Evolutionary conservation across 2,113 vertebrate species (phyloP).

Genomic region (Ctenodactylus gundi): DNA sequence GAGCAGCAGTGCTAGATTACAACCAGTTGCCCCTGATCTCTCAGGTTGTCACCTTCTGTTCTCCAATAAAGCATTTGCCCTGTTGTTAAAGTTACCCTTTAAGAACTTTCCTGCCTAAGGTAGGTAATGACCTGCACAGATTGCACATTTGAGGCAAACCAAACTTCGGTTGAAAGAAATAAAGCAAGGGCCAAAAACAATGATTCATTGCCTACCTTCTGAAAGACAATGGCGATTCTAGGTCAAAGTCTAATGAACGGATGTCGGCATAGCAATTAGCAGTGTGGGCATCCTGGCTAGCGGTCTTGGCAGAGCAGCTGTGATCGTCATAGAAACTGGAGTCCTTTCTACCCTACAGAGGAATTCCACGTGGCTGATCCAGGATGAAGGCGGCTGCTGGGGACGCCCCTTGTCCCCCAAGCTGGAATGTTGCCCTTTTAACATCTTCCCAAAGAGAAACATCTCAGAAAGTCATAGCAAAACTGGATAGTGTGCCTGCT

Average conservation of each 20-base stretch:
- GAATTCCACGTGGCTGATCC: slow-evolving; percentile 29
- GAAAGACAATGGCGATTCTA: slow-evolving; percentile 61
- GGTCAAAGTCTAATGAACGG: slow-evolving; percentile 66
- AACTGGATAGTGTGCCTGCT: neutral
- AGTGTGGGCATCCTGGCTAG: slow-evolving; percentile 15
- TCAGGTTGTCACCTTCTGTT: neutral
- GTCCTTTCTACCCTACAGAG: neutral
- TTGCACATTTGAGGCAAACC: slow-evolving; percentile 30
- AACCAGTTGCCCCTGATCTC: neutral
- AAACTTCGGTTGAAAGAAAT: slow-evolving; percentile 40
- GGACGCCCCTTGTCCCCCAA: neutral
- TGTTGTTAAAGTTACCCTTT: neutral
- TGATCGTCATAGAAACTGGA: slow-evolving; percentile 66
- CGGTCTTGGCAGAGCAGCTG: slow-evolving; percentile 68
- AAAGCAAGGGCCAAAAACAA: slow-evolving; percentile 6
- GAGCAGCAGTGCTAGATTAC: neutral
- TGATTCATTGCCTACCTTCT: slow-evolving; percentile 55
- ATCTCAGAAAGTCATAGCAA: neutral
- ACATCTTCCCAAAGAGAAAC: neutral
- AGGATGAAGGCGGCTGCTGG: neutral
- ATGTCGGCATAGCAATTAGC: slow-evolving; percentile 69
- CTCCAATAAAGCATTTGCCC: neutral
- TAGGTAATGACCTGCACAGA: slow-evolving; percentile 16
- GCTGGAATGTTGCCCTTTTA: neutral
- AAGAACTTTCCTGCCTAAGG: neutral